phyloP scores from a whole-genome alignment of 1,140 invertebrate species.

The Protaetia brevitarsis region DNA sequence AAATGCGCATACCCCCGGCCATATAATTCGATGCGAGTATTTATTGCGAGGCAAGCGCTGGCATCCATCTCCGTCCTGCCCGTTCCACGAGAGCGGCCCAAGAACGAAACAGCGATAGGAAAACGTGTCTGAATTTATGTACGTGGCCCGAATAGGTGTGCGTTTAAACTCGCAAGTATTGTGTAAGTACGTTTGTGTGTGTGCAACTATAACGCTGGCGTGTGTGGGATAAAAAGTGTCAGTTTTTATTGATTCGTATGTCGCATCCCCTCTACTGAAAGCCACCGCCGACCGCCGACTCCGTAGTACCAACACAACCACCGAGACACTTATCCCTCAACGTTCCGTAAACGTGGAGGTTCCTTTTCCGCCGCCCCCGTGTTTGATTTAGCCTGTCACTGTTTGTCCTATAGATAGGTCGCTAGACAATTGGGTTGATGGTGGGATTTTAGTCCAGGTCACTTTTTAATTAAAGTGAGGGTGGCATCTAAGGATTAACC shows the following conservation, averaged over 20 bases:
- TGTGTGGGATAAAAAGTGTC: conserved; percentile 38
- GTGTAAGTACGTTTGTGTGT: too few relatives aligned
- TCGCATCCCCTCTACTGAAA: conserved; percentile 29
- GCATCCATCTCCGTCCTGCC: not conserved
- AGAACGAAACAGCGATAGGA: not conserved
- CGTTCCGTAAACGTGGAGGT: not conserved
- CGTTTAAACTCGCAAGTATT: too few relatives aligned
- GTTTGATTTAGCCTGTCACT: conserved; percentile 23
- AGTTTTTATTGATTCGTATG: conserved; percentile 41
- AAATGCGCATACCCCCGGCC: not conserved
- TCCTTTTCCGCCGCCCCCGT: not conserved
- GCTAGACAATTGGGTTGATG: conserved; percentile 3
- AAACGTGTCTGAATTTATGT: not conserved
- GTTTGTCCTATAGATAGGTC: conserved; percentile 26
- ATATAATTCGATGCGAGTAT: conserved; percentile 4
- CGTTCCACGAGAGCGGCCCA: not conserved
- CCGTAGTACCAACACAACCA: conserved; percentile 13
- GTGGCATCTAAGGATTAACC: not conserved
- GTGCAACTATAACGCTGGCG: conserved; percentile 18
- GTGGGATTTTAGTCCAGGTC: not conserved
- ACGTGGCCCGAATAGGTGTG: not conserved
- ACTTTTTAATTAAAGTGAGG: conserved; percentile 8
- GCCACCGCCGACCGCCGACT: conserved; percentile 4
- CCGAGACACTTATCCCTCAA: conserved; percentile 11
- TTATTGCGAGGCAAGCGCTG: not conserved